Evolutionary conservation across 1,140 invertebrate species (phyloP).

Genomic region (Chlorops oryzae): DNA sequence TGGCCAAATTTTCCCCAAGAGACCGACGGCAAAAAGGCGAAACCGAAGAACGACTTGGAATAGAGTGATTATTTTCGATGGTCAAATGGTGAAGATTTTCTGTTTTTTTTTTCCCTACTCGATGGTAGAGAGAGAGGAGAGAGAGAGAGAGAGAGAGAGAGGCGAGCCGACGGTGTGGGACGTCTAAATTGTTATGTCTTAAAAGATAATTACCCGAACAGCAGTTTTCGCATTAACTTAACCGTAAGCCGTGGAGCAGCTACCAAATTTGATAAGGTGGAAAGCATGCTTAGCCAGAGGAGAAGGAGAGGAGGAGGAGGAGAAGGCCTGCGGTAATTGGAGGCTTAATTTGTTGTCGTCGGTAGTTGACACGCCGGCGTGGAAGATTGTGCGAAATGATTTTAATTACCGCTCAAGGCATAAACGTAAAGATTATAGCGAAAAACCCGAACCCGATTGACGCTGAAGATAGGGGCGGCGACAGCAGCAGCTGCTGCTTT

Average conservation of each 20-base stretch:
- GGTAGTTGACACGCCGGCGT: no score
- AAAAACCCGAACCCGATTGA: no score
- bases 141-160: background rate
- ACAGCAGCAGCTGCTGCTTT: no score
- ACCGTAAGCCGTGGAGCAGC: conserved; percentile 1
- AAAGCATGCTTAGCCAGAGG: no score
- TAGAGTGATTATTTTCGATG: conserved; percentile 11
- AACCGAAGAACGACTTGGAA: background rate
- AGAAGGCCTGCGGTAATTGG: background rate
- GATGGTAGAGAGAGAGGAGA: no score
- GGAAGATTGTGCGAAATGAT: conserved; percentile 38
- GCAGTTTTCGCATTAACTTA: background rate
- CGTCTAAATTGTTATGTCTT: conserved; percentile 46
- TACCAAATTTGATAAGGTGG: no score
- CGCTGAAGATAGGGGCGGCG: no score
- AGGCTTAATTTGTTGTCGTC: conserved; percentile 26
- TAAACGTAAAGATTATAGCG: background rate
- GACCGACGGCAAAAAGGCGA: conserved; percentile 7
- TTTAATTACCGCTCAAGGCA: conserved; percentile 32
- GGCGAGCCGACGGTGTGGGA: conserved; percentile 21
- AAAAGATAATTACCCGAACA: conserved; percentile 34
- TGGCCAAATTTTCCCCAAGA: background rate
- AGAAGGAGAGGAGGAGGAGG: no score
- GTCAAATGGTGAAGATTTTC: no score
- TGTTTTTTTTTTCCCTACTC: no score